phyloP scores from a whole-genome alignment of 2,113 vertebrate species.

The Theropithecus gelada region DNA sequence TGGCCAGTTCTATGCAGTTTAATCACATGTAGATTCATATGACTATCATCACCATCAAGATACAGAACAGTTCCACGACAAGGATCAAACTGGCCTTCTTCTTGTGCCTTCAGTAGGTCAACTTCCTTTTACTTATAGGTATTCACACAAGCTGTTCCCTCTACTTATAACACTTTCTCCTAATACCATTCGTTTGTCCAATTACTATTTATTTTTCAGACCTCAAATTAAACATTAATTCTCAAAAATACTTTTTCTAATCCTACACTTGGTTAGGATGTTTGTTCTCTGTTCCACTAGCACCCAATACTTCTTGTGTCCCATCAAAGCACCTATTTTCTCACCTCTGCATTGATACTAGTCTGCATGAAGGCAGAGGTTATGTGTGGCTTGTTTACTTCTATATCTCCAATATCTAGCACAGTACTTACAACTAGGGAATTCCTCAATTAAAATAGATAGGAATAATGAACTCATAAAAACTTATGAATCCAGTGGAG shows the following conservation, averaged over 20 bases:
- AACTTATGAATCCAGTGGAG: background rate
- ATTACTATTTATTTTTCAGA: constrained; percentile 8
- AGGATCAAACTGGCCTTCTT: background rate
- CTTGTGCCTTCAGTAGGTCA: background rate
- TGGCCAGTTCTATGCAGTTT: background rate
- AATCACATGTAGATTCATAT: background rate
- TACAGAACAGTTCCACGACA: background rate
- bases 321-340: background rate
- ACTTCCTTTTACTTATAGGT: background rate
- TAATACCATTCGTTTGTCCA: background rate
- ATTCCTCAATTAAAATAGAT: background rate
- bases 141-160: background rate
- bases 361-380: background rate
- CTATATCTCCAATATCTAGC: background rate
- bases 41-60: background rate
- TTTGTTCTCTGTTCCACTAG: background rate
- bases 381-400: background rate
- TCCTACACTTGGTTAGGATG: background rate
- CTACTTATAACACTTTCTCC: background rate
- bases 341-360: background rate
- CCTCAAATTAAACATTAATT: background rate
- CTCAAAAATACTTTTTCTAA: background rate
- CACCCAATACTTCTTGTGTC: background rate
- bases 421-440: background rate
- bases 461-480: background rate